These are phyloP conservation scores for Eretmochelys imbricata DNA, from an alignment of 2,113 vertebrate species.

Conservation along the genomic window DNA sequence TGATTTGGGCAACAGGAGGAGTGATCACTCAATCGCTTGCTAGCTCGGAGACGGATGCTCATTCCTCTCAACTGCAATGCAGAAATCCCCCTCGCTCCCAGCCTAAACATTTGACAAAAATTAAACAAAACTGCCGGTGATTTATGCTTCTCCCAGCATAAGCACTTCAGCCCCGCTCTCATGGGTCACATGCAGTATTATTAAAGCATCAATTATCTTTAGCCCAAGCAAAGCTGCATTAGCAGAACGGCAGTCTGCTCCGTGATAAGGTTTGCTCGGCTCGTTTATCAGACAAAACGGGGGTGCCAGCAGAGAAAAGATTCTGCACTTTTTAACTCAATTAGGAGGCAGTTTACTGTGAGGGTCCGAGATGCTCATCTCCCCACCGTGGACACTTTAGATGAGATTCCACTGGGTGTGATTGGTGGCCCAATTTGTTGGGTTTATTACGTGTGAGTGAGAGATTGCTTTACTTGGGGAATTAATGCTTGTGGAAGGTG, in stretches of 20 bases:
- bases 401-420: background rate
- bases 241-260: constrained; percentile 46
- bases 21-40: fast-evolving
- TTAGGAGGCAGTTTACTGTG: background rate
- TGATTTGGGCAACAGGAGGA: background rate
- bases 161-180: background rate
- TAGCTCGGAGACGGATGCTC: fast-evolving
- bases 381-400: background rate
- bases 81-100: background rate
- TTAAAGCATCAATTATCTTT: constrained; percentile 66
- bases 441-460: background rate
- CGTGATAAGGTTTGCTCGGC: constrained; percentile 55
- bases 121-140: background rate
- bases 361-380: background rate
- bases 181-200: background rate
- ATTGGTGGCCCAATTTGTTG: background rate
- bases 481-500: fast-evolving
- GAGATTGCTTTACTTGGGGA: background rate
- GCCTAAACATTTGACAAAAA: background rate
- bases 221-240: background rate
- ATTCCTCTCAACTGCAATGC: background rate
- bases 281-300: constrained; percentile 1
- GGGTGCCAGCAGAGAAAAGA: background rate
- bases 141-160: constrained; percentile 29
- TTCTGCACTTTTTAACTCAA: background rate